Conservation (phyloP, 2,888 invertebrate genomes). For the Leucophenga maculata region DNA sequence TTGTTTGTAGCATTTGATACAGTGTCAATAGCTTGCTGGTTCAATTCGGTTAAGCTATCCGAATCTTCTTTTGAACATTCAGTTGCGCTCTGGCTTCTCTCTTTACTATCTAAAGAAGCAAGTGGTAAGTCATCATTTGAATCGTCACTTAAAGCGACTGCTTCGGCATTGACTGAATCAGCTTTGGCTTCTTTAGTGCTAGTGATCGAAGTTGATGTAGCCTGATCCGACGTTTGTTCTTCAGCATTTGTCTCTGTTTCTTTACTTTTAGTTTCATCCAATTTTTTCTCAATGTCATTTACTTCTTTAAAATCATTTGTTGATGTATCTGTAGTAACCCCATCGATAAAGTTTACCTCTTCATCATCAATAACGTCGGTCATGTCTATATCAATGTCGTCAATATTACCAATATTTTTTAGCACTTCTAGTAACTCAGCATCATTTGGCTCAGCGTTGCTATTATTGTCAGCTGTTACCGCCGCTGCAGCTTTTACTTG, state of each 20-base stretch:
- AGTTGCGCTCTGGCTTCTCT: conserved; percentile 42
- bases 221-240: conserved; percentile 45
- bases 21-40: conserved; percentile 45
- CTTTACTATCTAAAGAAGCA: conserved; percentile 61
- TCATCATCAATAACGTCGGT: conserved; percentile 68
- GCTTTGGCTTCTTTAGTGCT: conserved; percentile 17
- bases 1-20: conserved; percentile 24
- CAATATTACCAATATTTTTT: conserved; percentile 69
- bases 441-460: conserved; percentile 50
- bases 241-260: conserved; percentile 30
- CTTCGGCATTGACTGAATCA: conserved; percentile 23
- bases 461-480: background rate
- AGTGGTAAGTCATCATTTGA: conserved; percentile 70
- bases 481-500: conserved; percentile 1
- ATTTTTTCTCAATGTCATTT: conserved; percentile 54
- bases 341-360: conserved; percentile 68
- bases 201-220: conserved; percentile 7
- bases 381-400: conserved; percentile 69
- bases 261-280: conserved; percentile 44
- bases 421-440: conserved; percentile 69
- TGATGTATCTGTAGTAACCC: conserved; percentile 49
- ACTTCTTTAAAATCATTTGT: conserved; percentile 48
- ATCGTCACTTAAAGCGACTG: conserved; percentile 66
- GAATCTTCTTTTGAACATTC: conserved; percentile 33
- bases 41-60: conserved; percentile 38